Conservation (phyloP, 2,888 invertebrate genomes). For the Dryobota labecula region DNA sequence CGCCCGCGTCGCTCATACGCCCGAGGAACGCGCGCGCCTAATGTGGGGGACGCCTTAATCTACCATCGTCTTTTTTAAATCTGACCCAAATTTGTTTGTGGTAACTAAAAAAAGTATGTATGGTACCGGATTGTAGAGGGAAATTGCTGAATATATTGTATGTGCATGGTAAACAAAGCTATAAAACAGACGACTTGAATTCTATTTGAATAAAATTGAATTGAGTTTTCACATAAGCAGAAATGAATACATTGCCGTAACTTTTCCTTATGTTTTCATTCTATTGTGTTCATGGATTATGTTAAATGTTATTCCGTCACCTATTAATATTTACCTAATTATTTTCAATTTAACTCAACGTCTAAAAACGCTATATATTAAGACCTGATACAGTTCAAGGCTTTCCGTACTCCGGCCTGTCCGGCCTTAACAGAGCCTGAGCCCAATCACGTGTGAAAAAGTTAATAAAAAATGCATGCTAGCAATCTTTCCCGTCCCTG, state of each 20-base stretch:
- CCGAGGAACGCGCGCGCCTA: no score
- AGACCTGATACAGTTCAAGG: no score
- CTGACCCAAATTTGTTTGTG: no score
- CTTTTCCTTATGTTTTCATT: conserved; percentile 8
- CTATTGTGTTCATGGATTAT: conserved; percentile 19
- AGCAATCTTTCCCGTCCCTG: not conserved
- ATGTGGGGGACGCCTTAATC: no score
- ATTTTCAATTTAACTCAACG: not conserved
- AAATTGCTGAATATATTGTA: no score
- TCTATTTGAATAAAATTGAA: conserved; percentile 28
- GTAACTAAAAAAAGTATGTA: no score
- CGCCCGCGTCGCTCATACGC: no score
- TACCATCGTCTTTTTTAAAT: no score
- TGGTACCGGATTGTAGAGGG: no score
- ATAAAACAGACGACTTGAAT: conserved; percentile 22
- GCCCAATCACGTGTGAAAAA: no score
- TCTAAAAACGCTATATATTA: not conserved
- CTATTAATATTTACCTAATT: not conserved
- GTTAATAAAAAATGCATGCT: not conserved
- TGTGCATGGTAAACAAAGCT: conserved; percentile 30
- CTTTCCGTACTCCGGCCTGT: not conserved
- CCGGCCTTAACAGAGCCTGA: no score
- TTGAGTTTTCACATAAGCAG: conserved; percentile 21
- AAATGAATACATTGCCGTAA: conserved; percentile 8
- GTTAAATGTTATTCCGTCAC: not conserved